These are phyloP conservation scores for Noctua comes DNA, from an alignment of 2,888 invertebrate genomes.

Conservation along the genomic window DNA sequence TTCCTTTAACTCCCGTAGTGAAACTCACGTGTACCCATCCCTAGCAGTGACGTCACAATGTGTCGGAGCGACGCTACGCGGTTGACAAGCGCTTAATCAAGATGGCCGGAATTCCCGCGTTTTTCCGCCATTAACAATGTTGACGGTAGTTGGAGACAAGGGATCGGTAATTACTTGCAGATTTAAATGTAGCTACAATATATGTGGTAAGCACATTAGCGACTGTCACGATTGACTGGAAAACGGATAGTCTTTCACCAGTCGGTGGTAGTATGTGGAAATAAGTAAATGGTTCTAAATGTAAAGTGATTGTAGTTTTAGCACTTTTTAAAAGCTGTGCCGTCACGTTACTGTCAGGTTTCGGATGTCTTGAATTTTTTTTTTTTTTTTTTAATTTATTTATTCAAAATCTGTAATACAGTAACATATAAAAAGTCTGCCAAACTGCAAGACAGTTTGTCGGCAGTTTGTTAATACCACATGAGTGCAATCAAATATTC, in stretches of 20 bases:
- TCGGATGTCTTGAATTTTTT: not conserved
- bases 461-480: too few relatives aligned
- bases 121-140: constrained; percentile 64
- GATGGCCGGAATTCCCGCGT: constrained; percentile 60
- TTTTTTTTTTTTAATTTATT: too few relatives aligned
- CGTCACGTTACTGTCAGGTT: not conserved
- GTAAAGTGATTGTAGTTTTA: not conserved
- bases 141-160: constrained; percentile 50
- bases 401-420: too few relatives aligned
- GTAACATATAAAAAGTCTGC: too few relatives aligned
- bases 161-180: constrained; percentile 53
- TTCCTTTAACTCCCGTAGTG: constrained; percentile 19
- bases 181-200: constrained; percentile 50
- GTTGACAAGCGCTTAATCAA: constrained; percentile 70
- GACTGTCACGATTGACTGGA: not conserved
- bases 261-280: not conserved
- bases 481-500: not conserved
- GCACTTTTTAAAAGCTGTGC: not conserved
- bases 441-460: too few relatives aligned
- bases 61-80: constrained; percentile 58
- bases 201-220: constrained; percentile 2
- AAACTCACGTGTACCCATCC: constrained; percentile 39
- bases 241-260: not conserved
- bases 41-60: constrained; percentile 64
- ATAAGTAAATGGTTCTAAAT: not conserved